Base-by-base conservation (phyloP, 2,888 invertebrate species). In the Cephus sareptanus region DNA sequence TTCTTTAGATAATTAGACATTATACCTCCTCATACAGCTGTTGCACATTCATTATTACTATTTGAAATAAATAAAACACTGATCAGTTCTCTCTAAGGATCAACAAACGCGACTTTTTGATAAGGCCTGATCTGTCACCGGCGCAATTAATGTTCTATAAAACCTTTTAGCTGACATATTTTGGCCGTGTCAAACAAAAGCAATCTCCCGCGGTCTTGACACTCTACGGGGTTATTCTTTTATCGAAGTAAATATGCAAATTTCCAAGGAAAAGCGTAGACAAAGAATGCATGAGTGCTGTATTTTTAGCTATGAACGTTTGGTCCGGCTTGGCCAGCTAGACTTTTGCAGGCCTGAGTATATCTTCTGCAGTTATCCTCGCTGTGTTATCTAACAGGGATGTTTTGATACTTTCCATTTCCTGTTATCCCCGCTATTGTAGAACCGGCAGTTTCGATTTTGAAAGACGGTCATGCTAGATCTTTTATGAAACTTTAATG, bases 21-120 rank as follows among this genome's bases (percentile, higher is more conserved):
- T 80, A 56, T 81, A 86, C 86, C 85, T 81, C 85, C n/a, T 85
- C 80, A n/a, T 76, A 79, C 56, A 85, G 73, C 71, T 85, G 80
- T 73, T 85, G 82, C 34, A 76, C 76, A 69, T 81, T 82, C 85
- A 83, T 86, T 77, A 75, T 83, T 79, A 77, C 74, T 74, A 75
- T 33, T 56, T 34, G 31, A 15, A 33, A 71, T 23, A 71, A 33
- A 71, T 33, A 71, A 71, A 31, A 31, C 31, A 71, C 71, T 33
- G 34, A 71, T 71, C 13, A 71, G 12, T 31, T 71, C n/a, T 31
- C 30, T 31, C 71, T 12, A 12, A 31, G 31, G 71, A 71, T 56
- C 56, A 56, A 56, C 56, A 56, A 56, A 56, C 56, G 56, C 56
- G 56, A 56, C 56, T 56, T 23, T 56, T 56, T 56, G 56, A 56